Base-by-base conservation (phyloP, 2,113 vertebrate genomes). In the Mesembrinibis cayennensis region DNA sequence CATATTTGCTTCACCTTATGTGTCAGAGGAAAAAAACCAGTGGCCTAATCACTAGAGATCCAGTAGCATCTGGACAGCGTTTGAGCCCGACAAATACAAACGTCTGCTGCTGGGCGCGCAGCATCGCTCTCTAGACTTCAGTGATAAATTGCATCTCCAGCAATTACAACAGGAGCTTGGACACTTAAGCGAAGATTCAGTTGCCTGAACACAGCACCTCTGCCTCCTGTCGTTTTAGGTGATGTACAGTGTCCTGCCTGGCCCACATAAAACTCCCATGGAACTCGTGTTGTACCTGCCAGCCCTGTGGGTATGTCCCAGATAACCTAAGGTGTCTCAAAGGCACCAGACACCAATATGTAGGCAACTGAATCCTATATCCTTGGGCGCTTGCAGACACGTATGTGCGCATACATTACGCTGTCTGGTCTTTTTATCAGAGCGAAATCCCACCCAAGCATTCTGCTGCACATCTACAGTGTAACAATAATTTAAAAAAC, bases 111-210 rank as follows among this genome's bases (percentile, higher is more conserved):
- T n/a, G 20, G 30, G 26, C 7, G 12, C 77, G n/a, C 16, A 49
- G 38, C 77, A 59, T 27, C 0, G 1, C 74, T 27, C 53, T 62
- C 32, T 2, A 7, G 40, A 42, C 5, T 61, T 29, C 38, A 38
- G 58, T 1, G 8, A 78, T 10, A 34, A 83, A 66, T 1, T 23
- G 20, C 61, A 32, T 15, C 49, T 69, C 42, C 73, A 84, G 61
- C 6, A 34, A 56, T 11, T 52, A 55, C 27, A 62, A 21, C 27
- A 77, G 23, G 10, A 61, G 23, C 69, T 32, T 45, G 56, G 30
- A 65, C 8, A 19, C n/a, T 55, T 6, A 23, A 0, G 9, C 1
- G 1, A 32, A 17, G 5, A 47, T 50, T 40, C 13, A 47, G 25
- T 11, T 42, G 34, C 42, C 61, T 36, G 4, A 66, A 71, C 4